Evolutionary conservation across 2,888 invertebrate genomes (phyloP).

Genomic region (Xylota segnis): DNA sequence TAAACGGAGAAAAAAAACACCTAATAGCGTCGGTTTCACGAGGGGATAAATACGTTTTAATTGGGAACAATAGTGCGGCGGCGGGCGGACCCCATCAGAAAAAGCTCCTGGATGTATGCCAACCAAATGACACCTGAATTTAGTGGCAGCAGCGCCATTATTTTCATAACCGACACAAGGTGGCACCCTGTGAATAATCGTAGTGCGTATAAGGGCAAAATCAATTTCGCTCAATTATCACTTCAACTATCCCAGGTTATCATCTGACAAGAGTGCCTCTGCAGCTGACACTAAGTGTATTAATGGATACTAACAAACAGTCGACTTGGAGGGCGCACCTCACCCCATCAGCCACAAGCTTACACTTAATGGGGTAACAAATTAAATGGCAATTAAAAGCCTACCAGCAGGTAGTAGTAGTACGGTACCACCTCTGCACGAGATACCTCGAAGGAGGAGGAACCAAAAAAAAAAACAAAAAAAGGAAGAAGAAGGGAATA

Average conservation of each 20-base stretch:
- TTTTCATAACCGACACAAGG: constrained; percentile 5
- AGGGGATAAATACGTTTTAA: background rate
- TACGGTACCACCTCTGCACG: background rate
- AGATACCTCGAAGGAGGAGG: background rate
- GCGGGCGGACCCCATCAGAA: no score
- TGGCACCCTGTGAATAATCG: constrained; percentile 1
- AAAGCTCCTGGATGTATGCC: no score
- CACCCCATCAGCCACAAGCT: background rate
- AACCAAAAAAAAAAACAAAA: no score
- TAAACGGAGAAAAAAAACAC: background rate
- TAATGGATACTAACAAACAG: constrained; percentile 50
- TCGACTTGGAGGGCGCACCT: background rate
- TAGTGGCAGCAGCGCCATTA: constrained; percentile 18
- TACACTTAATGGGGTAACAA: constrained; percentile 42
- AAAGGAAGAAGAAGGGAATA: constrained; percentile 8
- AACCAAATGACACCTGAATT: background rate
- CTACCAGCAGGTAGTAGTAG: constrained; percentile 5
- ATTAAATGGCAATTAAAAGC: constrained; percentile 67
- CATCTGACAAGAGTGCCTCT: constrained; percentile 31
- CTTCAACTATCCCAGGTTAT: constrained; percentile 51
- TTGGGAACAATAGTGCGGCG: background rate
- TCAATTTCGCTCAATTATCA: constrained; percentile 63
- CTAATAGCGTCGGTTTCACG: background rate
- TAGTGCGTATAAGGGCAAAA: constrained; percentile 23
- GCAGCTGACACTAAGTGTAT: constrained; percentile 63